Evolutionary conservation across 2,888 invertebrate genomes (phyloP).

Genomic region (Chrysolina oricalcia): DNA sequence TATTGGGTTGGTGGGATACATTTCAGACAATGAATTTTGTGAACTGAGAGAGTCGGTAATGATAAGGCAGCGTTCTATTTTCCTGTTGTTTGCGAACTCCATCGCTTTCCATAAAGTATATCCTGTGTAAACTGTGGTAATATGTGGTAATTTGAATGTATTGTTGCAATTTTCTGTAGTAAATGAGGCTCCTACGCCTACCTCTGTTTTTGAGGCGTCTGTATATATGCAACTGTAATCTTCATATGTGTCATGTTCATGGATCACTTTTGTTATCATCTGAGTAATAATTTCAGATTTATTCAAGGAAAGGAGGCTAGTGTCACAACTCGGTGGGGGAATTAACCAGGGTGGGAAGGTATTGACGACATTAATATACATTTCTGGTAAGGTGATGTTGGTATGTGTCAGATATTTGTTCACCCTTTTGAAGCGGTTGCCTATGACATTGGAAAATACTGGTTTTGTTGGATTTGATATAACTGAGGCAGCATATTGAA

Average conservation of each 20-base stretch:
- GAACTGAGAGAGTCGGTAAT: not conserved
- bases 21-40: too few species aligned
- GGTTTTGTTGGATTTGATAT: too few species aligned
- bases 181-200: not conserved
- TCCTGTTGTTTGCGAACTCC: not conserved
- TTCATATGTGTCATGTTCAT: not conserved
- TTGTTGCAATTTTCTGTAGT: not conserved
- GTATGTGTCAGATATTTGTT: not conserved
- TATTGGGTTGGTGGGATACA: too few species aligned
- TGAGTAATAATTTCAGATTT: not conserved
- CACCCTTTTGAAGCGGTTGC: conserved; percentile 1
- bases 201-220: not conserved
- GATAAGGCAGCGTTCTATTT: not conserved
- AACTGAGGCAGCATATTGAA: too few species aligned
- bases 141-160: conserved; percentile 1
- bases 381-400: too few species aligned
- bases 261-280: conserved; percentile 2
- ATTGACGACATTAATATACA: too few species aligned
- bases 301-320: not conserved
- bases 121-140: not conserved
- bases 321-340: too few species aligned
- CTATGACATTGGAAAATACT: not conserved
- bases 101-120: not conserved
- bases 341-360: too few species aligned
- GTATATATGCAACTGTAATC: not conserved